These are phyloP conservation scores for Cariama cristata DNA, from an alignment of 2,113 vertebrate genomes.

Conservation along the genomic window DNA sequence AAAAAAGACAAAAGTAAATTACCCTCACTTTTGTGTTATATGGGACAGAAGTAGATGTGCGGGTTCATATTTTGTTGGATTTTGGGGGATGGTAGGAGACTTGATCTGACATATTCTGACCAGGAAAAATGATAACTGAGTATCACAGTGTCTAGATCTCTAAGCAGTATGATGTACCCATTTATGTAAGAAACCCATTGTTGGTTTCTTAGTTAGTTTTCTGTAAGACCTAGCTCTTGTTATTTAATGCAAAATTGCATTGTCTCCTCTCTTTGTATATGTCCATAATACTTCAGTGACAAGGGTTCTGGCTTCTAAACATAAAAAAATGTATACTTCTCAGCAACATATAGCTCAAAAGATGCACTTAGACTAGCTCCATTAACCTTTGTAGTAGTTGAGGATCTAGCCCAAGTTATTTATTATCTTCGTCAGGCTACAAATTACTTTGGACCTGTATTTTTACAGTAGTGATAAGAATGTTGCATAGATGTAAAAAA, in stretches of 20 bases:
- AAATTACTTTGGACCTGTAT: not conserved
- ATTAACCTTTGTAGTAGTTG: not conserved
- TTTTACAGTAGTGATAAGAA: not conserved
- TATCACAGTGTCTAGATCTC: not conserved
- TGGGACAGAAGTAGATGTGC: not conserved
- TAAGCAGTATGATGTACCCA: not conserved
- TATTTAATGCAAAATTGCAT: not conserved
- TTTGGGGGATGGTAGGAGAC: not conserved
- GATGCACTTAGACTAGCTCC: not conserved
- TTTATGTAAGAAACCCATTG: not conserved
- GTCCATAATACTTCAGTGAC: not conserved
- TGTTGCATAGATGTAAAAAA: not conserved
- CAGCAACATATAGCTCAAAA: not conserved
- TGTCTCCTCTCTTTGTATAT: not conserved
- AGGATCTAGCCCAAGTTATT: not conserved
- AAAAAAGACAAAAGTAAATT: not conserved
- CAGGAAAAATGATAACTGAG: not conserved
- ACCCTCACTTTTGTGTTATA: not conserved
- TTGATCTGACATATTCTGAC: not conserved
- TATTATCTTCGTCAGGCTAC: not conserved
- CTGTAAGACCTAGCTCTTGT: not conserved
- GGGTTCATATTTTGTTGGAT: not conserved
- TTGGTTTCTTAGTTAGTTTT: not conserved
- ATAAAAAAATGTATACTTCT: not conserved
- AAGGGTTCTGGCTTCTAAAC: not conserved